Conservation (phyloP, 92 coral and sea anemone species). For the Hydrozoanthus gracilis region DNA sequence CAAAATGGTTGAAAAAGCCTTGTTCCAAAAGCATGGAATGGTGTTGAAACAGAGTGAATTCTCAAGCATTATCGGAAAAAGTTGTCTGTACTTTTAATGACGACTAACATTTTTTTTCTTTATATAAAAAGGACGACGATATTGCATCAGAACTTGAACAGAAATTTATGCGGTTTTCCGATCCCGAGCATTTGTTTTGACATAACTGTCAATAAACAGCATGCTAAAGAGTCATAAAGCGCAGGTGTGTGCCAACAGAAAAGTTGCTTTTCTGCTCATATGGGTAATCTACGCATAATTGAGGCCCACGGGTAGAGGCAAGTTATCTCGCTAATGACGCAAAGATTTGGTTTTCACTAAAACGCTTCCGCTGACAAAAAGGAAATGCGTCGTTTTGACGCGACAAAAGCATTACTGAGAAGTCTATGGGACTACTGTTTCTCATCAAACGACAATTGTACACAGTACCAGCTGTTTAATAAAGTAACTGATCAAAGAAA, state of each 20-base stretch:
- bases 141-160: background rate
- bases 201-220: constrained; percentile 6
- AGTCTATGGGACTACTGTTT: background rate
- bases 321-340: background rate
- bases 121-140: background rate
- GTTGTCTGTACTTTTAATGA: background rate
- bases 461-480: background rate
- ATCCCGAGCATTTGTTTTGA: background rate
- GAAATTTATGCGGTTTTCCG: background rate
- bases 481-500: too few relatives aligned
- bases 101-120: background rate
- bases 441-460: background rate
- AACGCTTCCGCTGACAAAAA: background rate
- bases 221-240: background rate
- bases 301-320: background rate
- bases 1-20: background rate
- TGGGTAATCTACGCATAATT: background rate
- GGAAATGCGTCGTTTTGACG: background rate
- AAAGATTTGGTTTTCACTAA: background rate
- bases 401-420: background rate
- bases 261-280: background rate
- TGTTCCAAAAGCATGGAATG: background rate
- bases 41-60: background rate
- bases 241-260: background rate
- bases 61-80: background rate